Evolutionary conservation across 2,797 vertebrate species (phyloP), one percentile per base, ranked within the genome.

Genomic region (Sorex maritimensis): DNA sequence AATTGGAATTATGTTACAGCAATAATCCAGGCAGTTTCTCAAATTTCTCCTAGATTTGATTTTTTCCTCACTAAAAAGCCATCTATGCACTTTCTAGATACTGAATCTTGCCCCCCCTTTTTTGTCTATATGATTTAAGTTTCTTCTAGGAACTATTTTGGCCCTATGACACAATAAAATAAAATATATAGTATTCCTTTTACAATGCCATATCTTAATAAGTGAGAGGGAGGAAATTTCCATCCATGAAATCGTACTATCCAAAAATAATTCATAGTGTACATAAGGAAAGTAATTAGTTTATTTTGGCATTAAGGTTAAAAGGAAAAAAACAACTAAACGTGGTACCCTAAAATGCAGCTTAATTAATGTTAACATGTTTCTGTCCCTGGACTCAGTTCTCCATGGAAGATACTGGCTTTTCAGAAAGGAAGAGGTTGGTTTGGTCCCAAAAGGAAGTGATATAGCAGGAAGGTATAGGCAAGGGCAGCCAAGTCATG

Each of bases 81-180:
- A 83, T 55, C 84, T 72, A 67, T 67, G 90, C 38, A 77, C 65
- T 91, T 38, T 38, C 49, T 91, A 2, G 63, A 80, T 44, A 65
- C 12, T 44, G 38, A 17, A 67, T 77, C 30, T 75, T 74, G 24
- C 69, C 90, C 93, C 90, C 49, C 58, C 65, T 61, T 61, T 85
- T 90, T 92, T 82, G 94, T 30, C 86, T 86, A 46, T 26, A 92
- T 88, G 69, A 94, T 67, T 86, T 73, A 90, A 41, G n/a, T 75
- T 79, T 0, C 80, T 84, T 91, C 81, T 95, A 79, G 79, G 78
- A 91, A 92, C 82, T 55, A 88, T 34, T 71, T 93, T 73, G 85
- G 30, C 49, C 88, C 68, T 87, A 63, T 77, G 61, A 95, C n/a
- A 92, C 49, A 55, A 77, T 67, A 26, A 94, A 94, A 68, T 83